Percentiles rank a stretch among this genome's conserved stretches.
These are phyloP conservation scores for Manacus vitellinus DNA, from an alignment of 2,113 vertebrate genomes.

Conservation along the genomic window DNA sequence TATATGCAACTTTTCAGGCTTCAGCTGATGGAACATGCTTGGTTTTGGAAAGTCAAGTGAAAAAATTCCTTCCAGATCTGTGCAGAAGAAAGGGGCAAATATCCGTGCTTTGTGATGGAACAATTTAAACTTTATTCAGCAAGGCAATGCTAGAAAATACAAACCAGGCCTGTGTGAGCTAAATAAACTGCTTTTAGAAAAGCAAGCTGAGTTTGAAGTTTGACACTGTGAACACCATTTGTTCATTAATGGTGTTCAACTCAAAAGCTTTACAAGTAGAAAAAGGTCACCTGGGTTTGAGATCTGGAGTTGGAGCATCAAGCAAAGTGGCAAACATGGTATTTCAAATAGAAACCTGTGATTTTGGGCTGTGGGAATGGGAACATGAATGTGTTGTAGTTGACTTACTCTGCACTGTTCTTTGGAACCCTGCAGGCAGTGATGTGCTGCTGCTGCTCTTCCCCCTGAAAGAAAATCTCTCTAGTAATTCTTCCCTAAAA, in stretches of 20 bases:
- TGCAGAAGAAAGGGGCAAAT: background rate
- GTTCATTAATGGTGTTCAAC: background rate
- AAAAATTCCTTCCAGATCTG: background rate
- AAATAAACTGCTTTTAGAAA: background rate
- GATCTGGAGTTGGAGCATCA: background rate
- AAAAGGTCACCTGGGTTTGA: background rate
- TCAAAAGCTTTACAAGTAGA: background rate
- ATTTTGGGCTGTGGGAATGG: background rate
- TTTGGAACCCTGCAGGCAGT: background rate
- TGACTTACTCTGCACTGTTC: background rate
- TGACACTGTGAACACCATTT: background rate
- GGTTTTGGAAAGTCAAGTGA: background rate
- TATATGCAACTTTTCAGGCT: background rate
- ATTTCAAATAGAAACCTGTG: background rate
- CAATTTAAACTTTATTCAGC: background rate
- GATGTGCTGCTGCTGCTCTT: background rate
- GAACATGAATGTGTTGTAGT: too few relatives aligned
- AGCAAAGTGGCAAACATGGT: background rate
- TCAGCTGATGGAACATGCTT: fast-evolving
- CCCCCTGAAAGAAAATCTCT: background rate
- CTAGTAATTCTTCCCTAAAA: background rate
- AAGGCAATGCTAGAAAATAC: background rate
- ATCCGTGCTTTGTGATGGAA: background rate
- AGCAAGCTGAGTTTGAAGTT: background rate
- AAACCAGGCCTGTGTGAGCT: background rate